These are phyloP conservation scores for Osmerus mordax DNA, from an alignment of 2,113 vertebrate genomes.

Conservation along the genomic window DNA sequence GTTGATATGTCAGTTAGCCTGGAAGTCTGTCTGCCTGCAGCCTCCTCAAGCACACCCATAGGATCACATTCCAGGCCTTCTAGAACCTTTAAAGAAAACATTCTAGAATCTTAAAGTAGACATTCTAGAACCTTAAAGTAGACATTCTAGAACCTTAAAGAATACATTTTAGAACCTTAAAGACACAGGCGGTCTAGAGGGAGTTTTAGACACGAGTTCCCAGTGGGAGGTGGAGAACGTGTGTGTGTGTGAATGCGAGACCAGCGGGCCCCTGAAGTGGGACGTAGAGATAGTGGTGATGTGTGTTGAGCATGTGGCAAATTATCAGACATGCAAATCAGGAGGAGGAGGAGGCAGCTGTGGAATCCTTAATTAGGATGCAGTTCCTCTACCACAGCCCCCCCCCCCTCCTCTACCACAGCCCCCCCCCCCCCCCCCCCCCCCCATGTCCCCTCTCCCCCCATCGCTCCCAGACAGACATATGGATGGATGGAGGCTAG, in stretches of 20 bases:
- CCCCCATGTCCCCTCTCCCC: slow-evolving; percentile 60
- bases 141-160: no score
- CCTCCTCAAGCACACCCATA: no score
- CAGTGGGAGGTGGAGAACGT: no score
- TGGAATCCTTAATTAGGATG: slow-evolving; percentile 69
- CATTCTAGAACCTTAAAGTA: neutral
- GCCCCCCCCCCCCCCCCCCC: slow-evolving; percentile 35
- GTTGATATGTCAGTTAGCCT: slow-evolving; percentile 35
- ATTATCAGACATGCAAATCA: slow-evolving; percentile 75
- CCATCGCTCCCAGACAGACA: slow-evolving; percentile 62
- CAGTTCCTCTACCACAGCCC: slow-evolving; percentile 63
- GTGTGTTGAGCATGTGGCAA: slow-evolving; percentile 64
- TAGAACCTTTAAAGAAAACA: neutral
- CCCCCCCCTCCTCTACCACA: slow-evolving; percentile 53
- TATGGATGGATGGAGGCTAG: neutral
- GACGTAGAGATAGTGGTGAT: slow-evolving; percentile 53
- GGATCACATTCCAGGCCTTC: neutral
- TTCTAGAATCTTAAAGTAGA: neutral
- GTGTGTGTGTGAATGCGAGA: no score
- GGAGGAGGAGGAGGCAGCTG: slow-evolving; percentile 72
- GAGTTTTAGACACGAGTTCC: no score
- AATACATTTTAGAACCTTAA: no score
- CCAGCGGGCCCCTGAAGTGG: slow-evolving; percentile 58
- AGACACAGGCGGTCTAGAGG: no score
- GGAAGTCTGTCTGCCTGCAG: slow-evolving; percentile 13